Conservation (phyloP, 1,140 invertebrate species). For the Druon quercuslanigerum region DNA sequence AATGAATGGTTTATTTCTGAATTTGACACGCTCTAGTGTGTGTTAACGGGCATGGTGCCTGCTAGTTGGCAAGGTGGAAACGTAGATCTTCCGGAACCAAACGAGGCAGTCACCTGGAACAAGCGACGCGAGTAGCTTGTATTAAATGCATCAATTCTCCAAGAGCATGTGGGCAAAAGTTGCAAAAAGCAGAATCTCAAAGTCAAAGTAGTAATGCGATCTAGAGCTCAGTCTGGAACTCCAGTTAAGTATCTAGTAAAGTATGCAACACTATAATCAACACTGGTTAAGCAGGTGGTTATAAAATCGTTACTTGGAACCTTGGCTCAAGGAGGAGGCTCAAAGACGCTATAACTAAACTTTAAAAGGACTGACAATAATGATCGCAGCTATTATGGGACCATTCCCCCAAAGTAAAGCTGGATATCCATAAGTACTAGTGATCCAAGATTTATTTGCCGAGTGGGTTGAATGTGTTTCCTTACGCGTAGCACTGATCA, state of each 20-base stretch:
- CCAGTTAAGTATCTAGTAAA: constrained; percentile 77
- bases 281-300: constrained; percentile 79
- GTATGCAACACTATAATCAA: constrained; percentile 79
- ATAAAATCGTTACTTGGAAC: constrained; percentile 80
- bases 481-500: no score
- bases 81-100: constrained; percentile 77
- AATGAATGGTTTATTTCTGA: constrained; percentile 78
- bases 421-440: no score
- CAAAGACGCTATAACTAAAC: no score
- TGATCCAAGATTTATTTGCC: no score
- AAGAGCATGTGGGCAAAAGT: constrained; percentile 79
- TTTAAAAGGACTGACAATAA: no score
- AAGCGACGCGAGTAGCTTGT: constrained; percentile 85
- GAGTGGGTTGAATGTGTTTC: no score
- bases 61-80: constrained; percentile 81
- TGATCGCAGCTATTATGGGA: no score
- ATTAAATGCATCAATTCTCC: constrained; percentile 81
- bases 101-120: constrained; percentile 73
- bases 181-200: constrained; percentile 76
- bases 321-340: constrained; percentile 78
- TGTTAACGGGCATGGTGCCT: constrained; percentile 81
- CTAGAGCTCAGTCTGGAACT: constrained; percentile 82
- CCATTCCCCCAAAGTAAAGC: no score
- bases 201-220: constrained; percentile 81
- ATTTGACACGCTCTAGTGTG: constrained; percentile 74